Evolutionary conservation across 2,113 vertebrate genomes (phyloP).

Genomic region (Turnix velox): DNA sequence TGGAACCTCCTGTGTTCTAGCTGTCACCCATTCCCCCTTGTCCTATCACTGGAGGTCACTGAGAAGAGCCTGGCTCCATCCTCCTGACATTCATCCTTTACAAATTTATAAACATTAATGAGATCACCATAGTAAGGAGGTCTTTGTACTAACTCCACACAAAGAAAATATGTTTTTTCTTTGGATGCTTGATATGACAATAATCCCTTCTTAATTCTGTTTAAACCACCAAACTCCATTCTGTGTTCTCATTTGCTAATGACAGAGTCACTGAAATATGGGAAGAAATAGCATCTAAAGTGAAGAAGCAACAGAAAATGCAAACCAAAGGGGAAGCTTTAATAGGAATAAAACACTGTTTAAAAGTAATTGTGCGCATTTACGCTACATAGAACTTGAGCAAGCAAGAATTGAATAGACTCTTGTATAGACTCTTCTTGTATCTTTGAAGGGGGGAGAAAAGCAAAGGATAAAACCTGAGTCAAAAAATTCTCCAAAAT

Average conservation of each 20-base stretch:
- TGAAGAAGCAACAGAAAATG: neutral
- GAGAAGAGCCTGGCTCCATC: no score
- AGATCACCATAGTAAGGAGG: no score
- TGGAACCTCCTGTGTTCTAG: no score
- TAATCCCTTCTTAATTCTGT: neutral
- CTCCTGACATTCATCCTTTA: no score
- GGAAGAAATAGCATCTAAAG: neutral
- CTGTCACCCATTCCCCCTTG: no score
- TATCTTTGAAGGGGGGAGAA: fast-evolving
- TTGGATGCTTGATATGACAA: neutral
- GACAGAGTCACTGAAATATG: neutral
- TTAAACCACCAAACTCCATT: neutral
- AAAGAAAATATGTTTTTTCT: neutral
- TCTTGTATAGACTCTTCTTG: neutral
- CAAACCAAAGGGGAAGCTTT: neutral
- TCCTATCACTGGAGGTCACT: no score
- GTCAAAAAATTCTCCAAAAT: neutral
- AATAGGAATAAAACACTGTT: neutral
- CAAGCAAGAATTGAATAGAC: neutral
- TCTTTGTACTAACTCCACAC: neutral
- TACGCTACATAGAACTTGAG: neutral
- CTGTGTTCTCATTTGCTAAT: neutral
- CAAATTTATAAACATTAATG: no score
- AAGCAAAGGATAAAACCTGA: neutral
- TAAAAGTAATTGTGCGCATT: neutral